Evolutionary conservation across 2,797 vertebrate genomes (phyloP).

Genomic region (Todus mexicanus): DNA sequence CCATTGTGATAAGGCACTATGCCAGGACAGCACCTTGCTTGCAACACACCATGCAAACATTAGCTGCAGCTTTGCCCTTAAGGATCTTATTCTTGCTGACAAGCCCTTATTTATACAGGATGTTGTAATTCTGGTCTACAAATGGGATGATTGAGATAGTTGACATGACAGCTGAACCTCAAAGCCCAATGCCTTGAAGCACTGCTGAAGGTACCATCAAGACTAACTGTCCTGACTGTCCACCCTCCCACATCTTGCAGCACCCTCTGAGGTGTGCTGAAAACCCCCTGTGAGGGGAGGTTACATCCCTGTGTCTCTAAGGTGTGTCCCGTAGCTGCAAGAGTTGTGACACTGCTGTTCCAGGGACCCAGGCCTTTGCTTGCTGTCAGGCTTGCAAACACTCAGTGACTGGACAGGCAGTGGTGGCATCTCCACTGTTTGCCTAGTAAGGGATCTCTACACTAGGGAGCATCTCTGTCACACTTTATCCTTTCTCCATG

Average conservation of each 20-base stretch:
- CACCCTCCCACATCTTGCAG: background rate
- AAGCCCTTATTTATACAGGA: background rate
- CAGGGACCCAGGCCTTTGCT: background rate
- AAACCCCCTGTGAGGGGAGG: background rate
- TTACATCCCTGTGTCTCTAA: background rate
- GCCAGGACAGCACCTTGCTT: background rate
- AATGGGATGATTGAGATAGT: background rate
- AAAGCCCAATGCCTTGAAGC: background rate
- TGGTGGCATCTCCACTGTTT: background rate
- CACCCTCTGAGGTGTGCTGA: background rate
- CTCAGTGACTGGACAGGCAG: background rate
- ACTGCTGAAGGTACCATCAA: background rate
- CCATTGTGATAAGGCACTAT: background rate
- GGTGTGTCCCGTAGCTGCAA: background rate
- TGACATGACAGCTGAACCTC: background rate
- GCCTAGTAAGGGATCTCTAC: background rate
- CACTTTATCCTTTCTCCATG: background rate
- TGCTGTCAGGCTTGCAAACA: background rate
- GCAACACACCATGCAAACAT: background rate
- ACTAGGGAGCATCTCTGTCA: background rate
- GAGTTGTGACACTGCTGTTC: background rate
- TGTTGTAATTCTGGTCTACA: background rate
- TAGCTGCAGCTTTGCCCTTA: background rate
- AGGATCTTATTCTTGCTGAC: background rate
- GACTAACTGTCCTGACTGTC: background rate